These are phyloP conservation scores for Diorhabda sublineata DNA, from an alignment of 1,140 invertebrate genomes.

Conservation along the genomic window DNA sequence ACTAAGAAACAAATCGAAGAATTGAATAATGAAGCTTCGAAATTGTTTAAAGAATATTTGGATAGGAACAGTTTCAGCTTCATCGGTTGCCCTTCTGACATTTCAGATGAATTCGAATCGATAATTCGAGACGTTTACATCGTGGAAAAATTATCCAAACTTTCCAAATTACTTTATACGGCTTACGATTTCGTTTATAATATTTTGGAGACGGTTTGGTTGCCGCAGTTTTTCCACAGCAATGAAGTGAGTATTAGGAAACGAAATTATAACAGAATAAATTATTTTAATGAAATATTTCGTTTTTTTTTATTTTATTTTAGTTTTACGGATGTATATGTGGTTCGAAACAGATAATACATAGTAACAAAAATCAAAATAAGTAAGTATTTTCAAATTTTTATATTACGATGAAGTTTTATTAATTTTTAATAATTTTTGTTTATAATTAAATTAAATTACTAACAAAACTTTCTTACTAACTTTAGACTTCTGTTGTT, in stretches of 20 bases:
- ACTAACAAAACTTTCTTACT: background rate
- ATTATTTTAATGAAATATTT: too few relatives aligned
- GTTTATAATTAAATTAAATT: background rate
- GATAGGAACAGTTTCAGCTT: constrained; percentile 60
- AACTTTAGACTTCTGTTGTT: constrained; percentile 23
- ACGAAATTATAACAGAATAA: too few relatives aligned
- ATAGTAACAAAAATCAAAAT: constrained; percentile 51
- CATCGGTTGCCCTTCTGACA: constrained; percentile 61
- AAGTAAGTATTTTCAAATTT: constrained; percentile 47
- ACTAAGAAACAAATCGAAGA: constrained; percentile 59
- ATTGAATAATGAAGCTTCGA: constrained; percentile 66
- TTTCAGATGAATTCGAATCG: constrained; percentile 60
- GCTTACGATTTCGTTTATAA: constrained; percentile 78
- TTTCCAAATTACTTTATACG: constrained; percentile 73
- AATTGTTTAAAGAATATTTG: constrained; percentile 69
- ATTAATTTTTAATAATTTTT: too few relatives aligned
- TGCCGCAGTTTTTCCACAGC: constrained; percentile 78
- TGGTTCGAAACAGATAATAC: constrained; percentile 55
- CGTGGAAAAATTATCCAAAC: constrained; percentile 66
- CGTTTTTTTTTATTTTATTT: constrained; percentile 36
- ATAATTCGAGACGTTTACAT: constrained; percentile 63
- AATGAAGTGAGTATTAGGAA: constrained; percentile 59
- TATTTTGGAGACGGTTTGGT: constrained; percentile 68
- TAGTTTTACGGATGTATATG: constrained; percentile 69
- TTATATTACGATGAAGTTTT: background rate